phyloP scores from a whole-genome alignment of 2,113 vertebrate genomes.

The Ardeotis arabs region DNA sequence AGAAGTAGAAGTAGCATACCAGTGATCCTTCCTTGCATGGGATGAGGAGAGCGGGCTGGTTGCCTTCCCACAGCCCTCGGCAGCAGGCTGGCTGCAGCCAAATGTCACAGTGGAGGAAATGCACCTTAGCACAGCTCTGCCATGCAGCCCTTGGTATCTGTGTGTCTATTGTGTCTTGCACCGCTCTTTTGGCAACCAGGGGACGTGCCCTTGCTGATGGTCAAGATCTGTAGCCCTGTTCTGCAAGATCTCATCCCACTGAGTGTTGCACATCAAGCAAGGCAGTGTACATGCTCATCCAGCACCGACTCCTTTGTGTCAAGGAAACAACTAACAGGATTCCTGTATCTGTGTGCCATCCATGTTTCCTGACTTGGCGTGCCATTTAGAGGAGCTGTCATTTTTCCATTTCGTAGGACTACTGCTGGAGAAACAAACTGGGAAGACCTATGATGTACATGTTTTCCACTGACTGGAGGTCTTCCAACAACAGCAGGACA shows the following conservation, averaged over 20 bases:
- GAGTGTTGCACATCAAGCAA: not conserved
- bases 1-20: not conserved
- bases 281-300: not conserved
- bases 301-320: not conserved
- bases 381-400: not conserved
- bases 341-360: not conserved
- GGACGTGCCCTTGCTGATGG: not conserved
- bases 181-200: not conserved
- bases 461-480: not conserved
- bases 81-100: not conserved
- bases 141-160: accelerated
- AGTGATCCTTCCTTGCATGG: not conserved
- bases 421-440: not conserved
- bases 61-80: not conserved
- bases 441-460: not conserved
- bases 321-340: not conserved
- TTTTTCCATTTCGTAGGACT: not conserved
- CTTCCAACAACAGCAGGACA: not conserved
- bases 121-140: not conserved
- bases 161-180: not conserved
- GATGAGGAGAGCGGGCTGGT: not conserved
- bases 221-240: not conserved
- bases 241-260: not conserved
- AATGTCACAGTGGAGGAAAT: accelerated
- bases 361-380: not conserved